Evolutionary conservation across 64 coral and sea anemone species (phyloP), one percentile per base, ranked within the genome.

Genomic region (Montipora cactus): DNA sequence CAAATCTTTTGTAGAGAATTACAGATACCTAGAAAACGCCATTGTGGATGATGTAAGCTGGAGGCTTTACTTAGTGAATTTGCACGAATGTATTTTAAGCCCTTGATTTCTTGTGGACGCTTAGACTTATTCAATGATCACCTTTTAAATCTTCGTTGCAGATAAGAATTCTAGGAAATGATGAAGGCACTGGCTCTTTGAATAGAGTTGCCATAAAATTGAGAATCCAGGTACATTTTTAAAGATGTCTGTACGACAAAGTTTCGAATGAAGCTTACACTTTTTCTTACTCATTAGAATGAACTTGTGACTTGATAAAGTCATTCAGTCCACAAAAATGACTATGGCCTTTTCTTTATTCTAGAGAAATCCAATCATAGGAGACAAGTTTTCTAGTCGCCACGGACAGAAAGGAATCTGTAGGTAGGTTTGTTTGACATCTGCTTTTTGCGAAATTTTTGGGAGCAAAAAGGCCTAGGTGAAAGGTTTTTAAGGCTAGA

Each of bases 401-500:
- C 98, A 99, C 84, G 98, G 98, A 16, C 98, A 99, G 62, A 99
- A 99, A 95, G 98, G 98, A 80, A 96, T 99, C 69, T 99, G 98
- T 75, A 99, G 98, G 98, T 99, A 87, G 14, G 81, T 75, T 14
- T 1, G 37, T 55, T 80, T 7, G 8, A 47, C 14, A 49, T 13
- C 66, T 11, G 28, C 8, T 6, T 48, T 45, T 86, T 8, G 37
- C 0, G 37, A 37, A 74, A 7, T 55, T 55, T 55, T 55, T 0
- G 52, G 5, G 37, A 37, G 37, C 37, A 37, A 37, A 37, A 37
- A 37, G 1, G 37, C 37, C 1, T 37, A 37, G 0, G 37, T 37
- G 37, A 37, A 37, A 37, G 37, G 37, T 37, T 37, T 37, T 37
- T 1, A 37, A 37, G 37, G 37, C 37, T 37, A 37, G 37, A 37